Conservation (phyloP, 2,797 vertebrate genomes). For the Lindbergichthys nudifrons region DNA sequence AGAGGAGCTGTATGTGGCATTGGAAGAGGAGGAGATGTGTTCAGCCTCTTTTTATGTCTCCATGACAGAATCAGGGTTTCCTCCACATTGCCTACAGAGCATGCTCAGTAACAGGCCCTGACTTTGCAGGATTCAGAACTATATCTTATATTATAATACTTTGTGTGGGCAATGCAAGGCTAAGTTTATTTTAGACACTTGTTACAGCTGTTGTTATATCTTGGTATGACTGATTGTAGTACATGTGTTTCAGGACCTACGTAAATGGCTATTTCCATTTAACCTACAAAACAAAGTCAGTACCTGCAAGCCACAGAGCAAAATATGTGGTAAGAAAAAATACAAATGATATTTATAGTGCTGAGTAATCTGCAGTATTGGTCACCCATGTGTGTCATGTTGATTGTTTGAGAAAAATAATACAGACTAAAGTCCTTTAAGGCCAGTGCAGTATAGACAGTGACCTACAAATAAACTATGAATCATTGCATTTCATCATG, state of each 20-base stretch:
- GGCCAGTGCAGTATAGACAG: conserved; percentile 13
- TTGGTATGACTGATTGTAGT: not conserved
- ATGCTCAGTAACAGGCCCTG: conserved; percentile 19
- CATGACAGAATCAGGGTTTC: conserved; percentile 19
- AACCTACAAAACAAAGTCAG: conserved; percentile 12
- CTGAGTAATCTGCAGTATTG: conserved; percentile 39
- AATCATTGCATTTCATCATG: conserved; percentile 55
- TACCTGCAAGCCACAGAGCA: conserved; percentile 23
- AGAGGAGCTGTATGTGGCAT: conserved; percentile 2
- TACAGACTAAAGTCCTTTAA: conserved; percentile 41
- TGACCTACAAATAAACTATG: conserved; percentile 61
- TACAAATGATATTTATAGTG: conserved; percentile 4
- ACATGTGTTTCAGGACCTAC: not conserved
- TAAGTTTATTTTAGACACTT: not conserved
- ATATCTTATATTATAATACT: conserved; percentile 7
- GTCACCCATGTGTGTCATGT: conserved; percentile 21
- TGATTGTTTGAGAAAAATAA: conserved; percentile 48
- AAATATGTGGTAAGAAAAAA: conserved; percentile 1
- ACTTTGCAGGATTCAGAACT: conserved; percentile 2
- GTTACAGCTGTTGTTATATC: not conserved
- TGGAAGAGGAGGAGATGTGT: conserved; percentile 15
- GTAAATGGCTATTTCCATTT: not conserved
- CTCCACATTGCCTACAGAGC: conserved; percentile 14
- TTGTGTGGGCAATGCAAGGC: not conserved
- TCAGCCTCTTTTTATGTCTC: conserved; percentile 21